phyloP scores from a whole-genome alignment of 2,113 vertebrate species.

The Saguinus imperator region DNA sequence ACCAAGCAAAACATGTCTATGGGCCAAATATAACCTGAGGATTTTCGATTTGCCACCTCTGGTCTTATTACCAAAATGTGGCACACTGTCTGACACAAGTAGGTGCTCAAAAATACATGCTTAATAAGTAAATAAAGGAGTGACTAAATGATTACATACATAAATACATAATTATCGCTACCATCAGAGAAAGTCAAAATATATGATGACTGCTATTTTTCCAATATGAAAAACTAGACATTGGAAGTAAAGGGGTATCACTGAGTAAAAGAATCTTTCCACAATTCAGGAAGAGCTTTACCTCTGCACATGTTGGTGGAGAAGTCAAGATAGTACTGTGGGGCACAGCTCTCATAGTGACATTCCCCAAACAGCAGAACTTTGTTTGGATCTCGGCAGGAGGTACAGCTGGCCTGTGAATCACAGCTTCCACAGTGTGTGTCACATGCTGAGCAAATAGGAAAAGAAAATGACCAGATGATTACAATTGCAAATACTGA shows the following conservation, averaged over 20 bases:
- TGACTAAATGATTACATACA: neutral
- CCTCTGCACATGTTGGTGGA: conserved; percentile 91
- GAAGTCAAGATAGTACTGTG: conserved; percentile 94
- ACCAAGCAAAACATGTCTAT: neutral
- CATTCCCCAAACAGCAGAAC: conserved; percentile 96
- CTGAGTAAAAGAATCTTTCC: neutral
- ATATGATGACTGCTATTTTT: neutral
- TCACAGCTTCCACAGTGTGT: conserved; percentile 90
- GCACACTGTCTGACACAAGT: neutral
- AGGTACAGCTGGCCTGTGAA: conserved; percentile 83
- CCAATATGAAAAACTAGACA: neutral
- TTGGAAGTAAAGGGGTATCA: neutral
- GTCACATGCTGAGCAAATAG: conserved; percentile 86
- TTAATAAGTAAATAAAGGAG: neutral
- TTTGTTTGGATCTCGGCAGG: conserved; percentile 90
- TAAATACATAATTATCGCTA: neutral
- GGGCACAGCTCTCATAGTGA: conserved; percentile 91
- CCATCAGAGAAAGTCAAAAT: neutral
- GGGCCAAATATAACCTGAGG: neutral
- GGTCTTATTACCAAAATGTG: neutral
- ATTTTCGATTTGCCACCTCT: neutral
- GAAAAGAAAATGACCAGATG: conserved; percentile 39
- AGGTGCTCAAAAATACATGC: neutral
- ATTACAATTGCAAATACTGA: conserved; percentile 5
- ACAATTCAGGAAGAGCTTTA: conserved; percentile 73